Base-by-base conservation (phyloP, 2,888 invertebrate species). In the Cinara cedri region DNA sequence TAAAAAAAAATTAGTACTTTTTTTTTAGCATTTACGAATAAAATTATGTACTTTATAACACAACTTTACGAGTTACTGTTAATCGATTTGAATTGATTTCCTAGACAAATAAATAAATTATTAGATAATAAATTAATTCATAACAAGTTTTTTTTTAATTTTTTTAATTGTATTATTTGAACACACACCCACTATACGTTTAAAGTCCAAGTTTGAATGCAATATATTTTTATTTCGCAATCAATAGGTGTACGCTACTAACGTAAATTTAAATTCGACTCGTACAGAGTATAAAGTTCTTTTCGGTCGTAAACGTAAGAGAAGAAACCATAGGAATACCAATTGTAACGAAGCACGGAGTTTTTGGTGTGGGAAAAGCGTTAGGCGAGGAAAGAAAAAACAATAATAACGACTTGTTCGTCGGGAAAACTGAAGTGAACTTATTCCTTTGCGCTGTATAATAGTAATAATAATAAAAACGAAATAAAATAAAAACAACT, bases 371-470 rank as follows among this genome's bases (percentile, higher is more conserved):
- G 44, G 13, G 21, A 24, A 66, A n/a, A 66, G n/a, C 65, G 16
- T 75, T 44, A n/a, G n/a, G 9, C 8, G 19, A 46, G 49, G 46
- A 55, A 55, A 66, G 57, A 76, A 72, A 55, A 26, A 71, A 72
- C 60, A 72, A 72, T 60, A 72, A 76, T 76, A 66, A 76, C 57
- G 66, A 68, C 66, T 76, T 66, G 76, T 76, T 76, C 66, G 26
- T 76, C 57, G 76, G 55, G 57, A 76, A 66, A 76, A 76, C 57
- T 76, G 76, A 76, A 75, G 26, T n/a, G 14, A 46, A 66, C 26
- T 34, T 11, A 44, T 66, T 76, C 66, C 46, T 68, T 76, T 57
- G 19, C n/a, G 13, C 14, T 54, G 65, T 65, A 74, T 11, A 21
- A 6, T n/a, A 66, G 44, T 55, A 55, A 44, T 66, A 34, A 6